Conservation (phyloP, 2,113 vertebrate species). For the Pyrgilauda ruficollis region DNA sequence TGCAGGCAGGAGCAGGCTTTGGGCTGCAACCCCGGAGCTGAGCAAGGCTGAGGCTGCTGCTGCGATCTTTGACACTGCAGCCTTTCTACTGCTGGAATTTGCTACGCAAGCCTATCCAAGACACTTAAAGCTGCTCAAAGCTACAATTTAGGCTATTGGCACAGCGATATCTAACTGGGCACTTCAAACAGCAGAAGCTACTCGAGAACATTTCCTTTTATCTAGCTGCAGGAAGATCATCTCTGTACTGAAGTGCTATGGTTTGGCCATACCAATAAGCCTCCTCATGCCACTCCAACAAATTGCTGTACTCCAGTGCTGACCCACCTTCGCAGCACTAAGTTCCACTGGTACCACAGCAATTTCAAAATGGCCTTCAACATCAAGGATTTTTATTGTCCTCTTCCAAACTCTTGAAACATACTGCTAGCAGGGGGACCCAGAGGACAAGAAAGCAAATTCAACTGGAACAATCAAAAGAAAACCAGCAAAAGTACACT, state of each 20-base stretch:
- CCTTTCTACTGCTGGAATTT: background rate
- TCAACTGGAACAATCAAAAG: background rate
- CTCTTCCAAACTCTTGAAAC: background rate
- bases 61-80: background rate
- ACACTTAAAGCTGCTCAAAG: background rate
- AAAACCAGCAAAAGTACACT: background rate
- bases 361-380: background rate
- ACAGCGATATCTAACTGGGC: background rate
- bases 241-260: background rate
- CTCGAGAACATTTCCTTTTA: background rate
- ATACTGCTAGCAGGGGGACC: background rate
- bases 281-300: background rate
- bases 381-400: background rate
- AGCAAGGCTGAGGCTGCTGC: background rate
- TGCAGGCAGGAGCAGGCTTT: background rate
- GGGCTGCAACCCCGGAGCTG: background rate
- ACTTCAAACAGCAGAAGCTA: background rate
- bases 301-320: background rate
- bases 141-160: background rate
- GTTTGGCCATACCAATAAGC: background rate
- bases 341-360: background rate
- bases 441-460: background rate
- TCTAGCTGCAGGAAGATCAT: background rate
- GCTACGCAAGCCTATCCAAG: background rate
- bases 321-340: fast-evolving